phyloP scores from a whole-genome alignment of 2,113 vertebrate genomes.

The Mustela lutreola region DNA sequence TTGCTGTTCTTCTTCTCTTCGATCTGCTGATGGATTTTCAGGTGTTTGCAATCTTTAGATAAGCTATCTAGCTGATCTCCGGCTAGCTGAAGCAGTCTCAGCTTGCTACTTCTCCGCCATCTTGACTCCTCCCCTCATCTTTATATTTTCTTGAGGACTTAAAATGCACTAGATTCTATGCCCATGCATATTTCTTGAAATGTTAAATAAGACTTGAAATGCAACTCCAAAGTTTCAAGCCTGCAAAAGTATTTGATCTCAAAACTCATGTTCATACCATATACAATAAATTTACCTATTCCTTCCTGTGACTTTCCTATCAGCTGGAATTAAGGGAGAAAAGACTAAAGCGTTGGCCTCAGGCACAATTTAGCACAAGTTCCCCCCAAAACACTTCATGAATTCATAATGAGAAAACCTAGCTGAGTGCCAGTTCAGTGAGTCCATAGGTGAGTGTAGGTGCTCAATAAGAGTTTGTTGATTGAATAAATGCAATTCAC shows the following conservation, averaged over 20 bases:
- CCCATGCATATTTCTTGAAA: background rate
- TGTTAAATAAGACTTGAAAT: conserved; percentile 39
- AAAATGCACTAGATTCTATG: background rate
- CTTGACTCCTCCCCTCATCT: too few species aligned
- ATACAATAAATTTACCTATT: background rate
- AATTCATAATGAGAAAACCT: background rate
- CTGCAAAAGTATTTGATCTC: background rate
- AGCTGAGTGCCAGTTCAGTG: background rate
- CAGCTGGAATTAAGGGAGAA: background rate
- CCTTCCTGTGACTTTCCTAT: background rate
- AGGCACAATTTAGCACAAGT: background rate
- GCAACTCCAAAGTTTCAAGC: conserved; percentile 12
- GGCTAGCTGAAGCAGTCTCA: too few species aligned
- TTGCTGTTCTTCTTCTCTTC: too few species aligned
- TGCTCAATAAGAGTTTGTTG: background rate
- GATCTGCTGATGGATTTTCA: too few species aligned
- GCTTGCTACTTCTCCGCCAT: too few species aligned
- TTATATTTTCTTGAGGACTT: conserved; percentile 2
- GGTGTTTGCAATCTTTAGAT: too few species aligned
- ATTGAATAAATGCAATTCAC: conserved; percentile 11
- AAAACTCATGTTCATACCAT: background rate
- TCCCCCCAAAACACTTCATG: background rate
- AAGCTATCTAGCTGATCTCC: too few species aligned
- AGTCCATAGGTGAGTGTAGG: background rate
- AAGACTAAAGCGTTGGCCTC: background rate